Evolutionary conservation across 2,113 vertebrate genomes (phyloP).

Genomic region (Leptobrachium leishanense): DNA sequence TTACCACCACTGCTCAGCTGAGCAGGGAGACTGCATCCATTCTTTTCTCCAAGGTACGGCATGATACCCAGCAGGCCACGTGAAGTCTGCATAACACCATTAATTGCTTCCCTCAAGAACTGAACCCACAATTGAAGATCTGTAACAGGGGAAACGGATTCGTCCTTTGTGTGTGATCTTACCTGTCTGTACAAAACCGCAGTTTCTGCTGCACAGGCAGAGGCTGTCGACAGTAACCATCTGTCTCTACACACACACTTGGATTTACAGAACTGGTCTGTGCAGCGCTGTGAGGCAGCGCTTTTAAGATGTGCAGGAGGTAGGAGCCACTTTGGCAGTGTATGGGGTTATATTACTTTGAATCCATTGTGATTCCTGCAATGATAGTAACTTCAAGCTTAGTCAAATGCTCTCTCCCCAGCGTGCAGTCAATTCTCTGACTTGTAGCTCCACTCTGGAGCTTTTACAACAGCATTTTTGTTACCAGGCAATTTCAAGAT

Average conservation of each 20-base stretch:
- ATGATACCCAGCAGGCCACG: constrained; percentile 30
- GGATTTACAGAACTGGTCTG: background rate
- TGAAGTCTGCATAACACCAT: constrained; percentile 44
- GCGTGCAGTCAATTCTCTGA: background rate
- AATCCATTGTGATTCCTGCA: constrained; percentile 15
- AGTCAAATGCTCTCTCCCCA: constrained; percentile 15
- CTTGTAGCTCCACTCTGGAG: constrained; percentile 9
- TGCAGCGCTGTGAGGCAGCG: background rate
- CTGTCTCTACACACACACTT: background rate
- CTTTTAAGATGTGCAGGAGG: constrained; percentile 2
- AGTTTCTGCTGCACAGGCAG: background rate
- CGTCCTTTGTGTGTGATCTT: constrained; percentile 20
- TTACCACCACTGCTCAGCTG: constrained; percentile 23
- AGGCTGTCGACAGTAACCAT: constrained; percentile 5
- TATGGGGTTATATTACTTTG: constrained; percentile 19
- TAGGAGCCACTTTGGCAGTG: background rate
- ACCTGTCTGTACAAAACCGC: constrained; percentile 39
- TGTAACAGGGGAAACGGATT: constrained; percentile 3
- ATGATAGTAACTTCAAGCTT: constrained; percentile 28
- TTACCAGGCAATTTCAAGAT: constrained; percentile 29
- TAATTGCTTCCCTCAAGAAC: constrained; percentile 41
- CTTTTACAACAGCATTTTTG: constrained; percentile 5
- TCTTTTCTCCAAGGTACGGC: constrained; percentile 7
- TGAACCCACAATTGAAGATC: constrained; percentile 28
- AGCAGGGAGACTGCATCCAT: constrained; percentile 19